phyloP scores from a whole-genome alignment of 2,797 vertebrate species.

The Cossypha niveicapilla region DNA sequence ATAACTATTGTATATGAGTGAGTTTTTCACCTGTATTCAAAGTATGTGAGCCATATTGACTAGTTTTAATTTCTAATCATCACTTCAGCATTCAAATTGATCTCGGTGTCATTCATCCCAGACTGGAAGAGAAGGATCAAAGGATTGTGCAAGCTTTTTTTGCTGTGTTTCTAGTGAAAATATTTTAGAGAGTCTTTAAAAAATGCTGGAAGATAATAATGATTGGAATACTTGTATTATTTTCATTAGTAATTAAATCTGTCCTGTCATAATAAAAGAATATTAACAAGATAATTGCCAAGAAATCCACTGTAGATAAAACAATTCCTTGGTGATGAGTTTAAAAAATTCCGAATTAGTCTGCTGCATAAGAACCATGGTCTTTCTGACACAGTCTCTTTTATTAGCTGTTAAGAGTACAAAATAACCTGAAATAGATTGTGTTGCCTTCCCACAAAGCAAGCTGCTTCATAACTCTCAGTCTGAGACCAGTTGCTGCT shows the following conservation, averaged over 20 bases:
- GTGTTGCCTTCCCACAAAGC: background rate
- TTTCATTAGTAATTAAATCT: background rate
- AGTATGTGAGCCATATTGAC: background rate
- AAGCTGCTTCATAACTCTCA: background rate
- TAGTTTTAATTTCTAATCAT: background rate
- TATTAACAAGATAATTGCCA: background rate
- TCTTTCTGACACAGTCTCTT: background rate
- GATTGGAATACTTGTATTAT: background rate
- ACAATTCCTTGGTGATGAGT: background rate
- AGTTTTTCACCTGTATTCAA: background rate
- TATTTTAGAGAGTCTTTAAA: background rate
- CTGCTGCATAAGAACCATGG: background rate
- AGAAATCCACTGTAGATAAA: background rate
- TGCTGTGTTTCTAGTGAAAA: background rate
- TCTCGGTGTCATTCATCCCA: background rate
- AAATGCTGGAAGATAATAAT: background rate
- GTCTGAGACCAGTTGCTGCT: background rate
- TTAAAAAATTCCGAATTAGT: constrained; percentile 1
- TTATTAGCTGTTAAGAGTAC: background rate
- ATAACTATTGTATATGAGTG: background rate
- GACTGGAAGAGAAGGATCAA: background rate
- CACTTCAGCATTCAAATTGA: background rate
- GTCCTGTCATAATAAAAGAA: background rate
- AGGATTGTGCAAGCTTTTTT: background rate
- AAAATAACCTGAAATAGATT: background rate